These are phyloP conservation scores for Phasia obesa DNA, from an alignment of 2,888 invertebrate species.

Conservation along the genomic window DNA sequence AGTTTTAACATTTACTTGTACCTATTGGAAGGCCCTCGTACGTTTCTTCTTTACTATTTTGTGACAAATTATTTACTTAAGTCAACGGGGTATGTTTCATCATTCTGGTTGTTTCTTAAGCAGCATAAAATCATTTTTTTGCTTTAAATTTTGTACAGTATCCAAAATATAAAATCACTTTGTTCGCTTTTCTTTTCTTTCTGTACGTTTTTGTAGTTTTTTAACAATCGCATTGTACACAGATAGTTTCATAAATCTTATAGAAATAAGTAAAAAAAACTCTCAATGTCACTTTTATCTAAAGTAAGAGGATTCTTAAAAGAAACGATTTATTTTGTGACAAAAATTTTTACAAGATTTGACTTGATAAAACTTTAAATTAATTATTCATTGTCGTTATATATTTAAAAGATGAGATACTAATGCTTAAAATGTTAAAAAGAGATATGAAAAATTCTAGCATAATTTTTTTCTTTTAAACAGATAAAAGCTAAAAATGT, in stretches of 20 bases:
- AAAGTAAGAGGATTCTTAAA: not conserved
- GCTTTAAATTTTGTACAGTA: not conserved
- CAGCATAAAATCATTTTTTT: not conserved
- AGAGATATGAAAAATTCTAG: no score
- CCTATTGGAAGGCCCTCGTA: no score
- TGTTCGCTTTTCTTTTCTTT: not conserved
- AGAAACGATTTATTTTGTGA: not conserved
- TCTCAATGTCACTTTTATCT: slow-evolving; percentile 5
- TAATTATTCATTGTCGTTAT: not conserved
- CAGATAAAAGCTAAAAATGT: no score
- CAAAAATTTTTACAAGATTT: not conserved
- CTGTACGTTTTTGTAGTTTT: not conserved
- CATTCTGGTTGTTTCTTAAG: not conserved
- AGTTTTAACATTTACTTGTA: no score
- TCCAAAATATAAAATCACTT: not conserved
- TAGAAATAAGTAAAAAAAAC: slow-evolving; percentile 18
- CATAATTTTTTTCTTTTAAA: no score
- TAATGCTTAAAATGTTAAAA: not conserved
- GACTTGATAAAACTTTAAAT: not conserved
- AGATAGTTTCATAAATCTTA: slow-evolving; percentile 24
- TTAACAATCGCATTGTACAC: not conserved
- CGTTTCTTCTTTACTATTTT: not conserved
- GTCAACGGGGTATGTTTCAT: not conserved
- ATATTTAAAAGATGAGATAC: not conserved
- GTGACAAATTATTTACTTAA: not conserved